Percentiles rank a stretch among this genome's conserved stretches.
Conservation (phyloP, 2,113 vertebrate species). For the Phodopus roborovskii region DNA sequence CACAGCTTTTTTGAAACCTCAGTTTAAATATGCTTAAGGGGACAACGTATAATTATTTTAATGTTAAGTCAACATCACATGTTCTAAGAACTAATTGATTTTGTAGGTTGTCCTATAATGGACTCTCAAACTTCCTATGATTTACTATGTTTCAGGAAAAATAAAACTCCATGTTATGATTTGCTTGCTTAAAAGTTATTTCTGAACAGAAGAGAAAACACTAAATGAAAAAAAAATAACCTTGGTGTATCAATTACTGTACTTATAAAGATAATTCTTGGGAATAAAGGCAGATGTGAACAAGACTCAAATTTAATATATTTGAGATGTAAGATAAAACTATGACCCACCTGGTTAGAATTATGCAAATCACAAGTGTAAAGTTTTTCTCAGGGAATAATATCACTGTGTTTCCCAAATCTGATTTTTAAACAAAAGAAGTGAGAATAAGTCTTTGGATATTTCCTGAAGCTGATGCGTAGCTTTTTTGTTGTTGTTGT, state of each 20-base stretch:
- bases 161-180: conserved; percentile 60
- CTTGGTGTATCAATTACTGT: conserved; percentile 56
- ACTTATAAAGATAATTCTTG: conserved; percentile 58
- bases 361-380: conserved; percentile 68
- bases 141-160: conserved; percentile 57
- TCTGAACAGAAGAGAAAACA: conserved; percentile 60
- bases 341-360: conserved; percentile 70
- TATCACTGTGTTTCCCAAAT: conserved; percentile 50
- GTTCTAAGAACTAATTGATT: conserved; percentile 34
- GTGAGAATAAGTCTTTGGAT: background rate
- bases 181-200: conserved; percentile 59
- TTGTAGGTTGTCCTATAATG: conserved; percentile 36
- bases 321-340: conserved; percentile 74
- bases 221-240: conserved; percentile 57
- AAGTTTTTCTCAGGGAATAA: conserved; percentile 57
- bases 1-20: background rate
- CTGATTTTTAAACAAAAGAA: background rate
- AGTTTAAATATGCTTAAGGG: conserved; percentile 7
- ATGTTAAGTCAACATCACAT: conserved; percentile 57
- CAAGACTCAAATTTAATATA: conserved; percentile 58
- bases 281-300: conserved; percentile 75
- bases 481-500: too few relatives aligned
- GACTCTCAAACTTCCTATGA: conserved; percentile 64
- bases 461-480: conserved; percentile 12
- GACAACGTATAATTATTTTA: conserved; percentile 17